These are phyloP conservation scores for Eupristina koningsbergeri DNA, from an alignment of 1,140 invertebrate genomes.

Conservation along the genomic window DNA sequence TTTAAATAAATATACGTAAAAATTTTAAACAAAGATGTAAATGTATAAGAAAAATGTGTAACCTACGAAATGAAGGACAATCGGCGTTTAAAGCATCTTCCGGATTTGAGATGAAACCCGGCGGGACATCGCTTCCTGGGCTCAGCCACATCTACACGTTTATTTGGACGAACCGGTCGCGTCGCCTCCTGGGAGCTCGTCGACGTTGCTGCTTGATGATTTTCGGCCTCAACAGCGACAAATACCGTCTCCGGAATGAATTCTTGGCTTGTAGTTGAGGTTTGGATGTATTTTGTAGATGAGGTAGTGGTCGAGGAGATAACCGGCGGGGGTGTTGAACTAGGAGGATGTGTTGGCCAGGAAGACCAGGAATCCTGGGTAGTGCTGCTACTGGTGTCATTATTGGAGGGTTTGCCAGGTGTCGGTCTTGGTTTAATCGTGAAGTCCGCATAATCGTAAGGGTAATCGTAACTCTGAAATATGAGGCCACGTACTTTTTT, in stretches of 20 bases:
- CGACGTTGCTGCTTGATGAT: not conserved
- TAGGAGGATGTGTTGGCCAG: not conserved
- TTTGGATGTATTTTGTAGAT: too few species aligned
- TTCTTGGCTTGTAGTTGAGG: not conserved
- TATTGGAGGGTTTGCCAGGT: not conserved
- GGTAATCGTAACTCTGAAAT: conserved; percentile 70
- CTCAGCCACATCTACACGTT: not conserved
- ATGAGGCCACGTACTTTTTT: not conserved
- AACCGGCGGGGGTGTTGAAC: not conserved
- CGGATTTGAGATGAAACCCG: conserved; percentile 37
- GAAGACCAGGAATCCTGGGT: not conserved
- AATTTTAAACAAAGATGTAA: too few species aligned
- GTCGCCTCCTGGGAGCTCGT: not conserved
- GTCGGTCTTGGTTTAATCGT: conserved; percentile 65
- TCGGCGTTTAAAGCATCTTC: conserved; percentile 45
- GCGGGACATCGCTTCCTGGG: conserved; percentile 42
- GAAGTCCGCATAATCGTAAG: conserved; percentile 73
- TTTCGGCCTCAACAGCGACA: not conserved
- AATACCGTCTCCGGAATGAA: not conserved
- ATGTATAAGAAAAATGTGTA: too few species aligned
- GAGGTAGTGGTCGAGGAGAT: too few species aligned
- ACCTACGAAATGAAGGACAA: conserved; percentile 46
- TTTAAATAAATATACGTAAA: too few species aligned
- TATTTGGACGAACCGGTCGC: not conserved
- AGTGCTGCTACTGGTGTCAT: not conserved